Evolutionary conservation across 2,797 vertebrate species (phyloP).

Genomic region (Trichosurus vulpecula): DNA sequence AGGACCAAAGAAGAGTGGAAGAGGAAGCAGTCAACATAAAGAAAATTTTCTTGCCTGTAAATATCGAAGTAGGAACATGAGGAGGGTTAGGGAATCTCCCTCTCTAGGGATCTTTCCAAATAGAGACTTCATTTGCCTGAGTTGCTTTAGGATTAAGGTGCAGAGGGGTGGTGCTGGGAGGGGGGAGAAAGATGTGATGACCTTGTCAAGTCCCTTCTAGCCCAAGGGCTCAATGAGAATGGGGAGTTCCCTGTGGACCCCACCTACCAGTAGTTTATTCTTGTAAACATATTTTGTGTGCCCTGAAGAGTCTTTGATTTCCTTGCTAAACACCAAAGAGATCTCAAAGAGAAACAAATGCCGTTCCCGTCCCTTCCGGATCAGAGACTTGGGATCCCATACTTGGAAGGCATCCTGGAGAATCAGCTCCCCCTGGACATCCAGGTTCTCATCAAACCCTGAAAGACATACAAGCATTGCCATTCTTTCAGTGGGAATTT

Average conservation of each 20-base stretch:
- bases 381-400: conserved; percentile 98
- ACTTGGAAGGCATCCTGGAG: conserved; percentile 99
- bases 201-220: conserved; percentile 44
- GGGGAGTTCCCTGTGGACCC: conserved; percentile 61
- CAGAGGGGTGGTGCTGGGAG: background rate
- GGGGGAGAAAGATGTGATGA: conserved; percentile 30
- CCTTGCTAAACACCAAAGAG: conserved; percentile 97
- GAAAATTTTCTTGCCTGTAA: background rate
- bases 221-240: conserved; percentile 38
- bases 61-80: conserved; percentile 41
- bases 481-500: conserved; percentile 13
- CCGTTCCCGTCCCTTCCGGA: conserved; percentile 96
- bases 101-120: conserved; percentile 39
- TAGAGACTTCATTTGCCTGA: conserved; percentile 46
- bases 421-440: conserved; percentile 97
- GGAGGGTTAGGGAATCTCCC: conserved; percentile 42
- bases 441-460: conserved; percentile 98
- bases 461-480: conserved; percentile 65
- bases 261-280: conserved; percentile 95
- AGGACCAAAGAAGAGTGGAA: conserved; percentile 32
- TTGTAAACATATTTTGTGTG: conserved; percentile 99
- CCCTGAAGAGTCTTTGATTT: conserved; percentile 98
- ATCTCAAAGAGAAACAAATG: conserved; percentile 99
- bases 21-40: background rate
- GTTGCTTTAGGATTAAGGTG: conserved; percentile 44